A percentile compares a stretch with the other conserved stretches of the same genome.
These are phyloP conservation scores for Zoanthus solanderi DNA, from an alignment of 92 coral and sea anemone genomes.

Conservation along the genomic window DNA sequence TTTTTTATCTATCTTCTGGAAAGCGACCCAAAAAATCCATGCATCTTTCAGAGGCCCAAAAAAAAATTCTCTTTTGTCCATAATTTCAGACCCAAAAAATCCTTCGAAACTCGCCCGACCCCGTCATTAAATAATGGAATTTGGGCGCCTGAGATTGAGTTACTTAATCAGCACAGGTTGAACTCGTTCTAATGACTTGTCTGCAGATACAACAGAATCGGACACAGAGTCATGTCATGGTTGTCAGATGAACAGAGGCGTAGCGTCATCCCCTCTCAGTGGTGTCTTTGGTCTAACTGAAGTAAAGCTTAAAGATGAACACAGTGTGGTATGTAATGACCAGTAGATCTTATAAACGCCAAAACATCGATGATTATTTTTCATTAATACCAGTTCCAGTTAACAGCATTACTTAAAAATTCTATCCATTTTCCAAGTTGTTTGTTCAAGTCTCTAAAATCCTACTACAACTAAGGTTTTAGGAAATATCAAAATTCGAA, in stretches of 20 bases:
- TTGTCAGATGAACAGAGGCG: constrained; percentile 13
- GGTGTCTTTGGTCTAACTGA: constrained; percentile 88
- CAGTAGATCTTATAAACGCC: not conserved
- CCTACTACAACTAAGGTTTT: too few relatives aligned
- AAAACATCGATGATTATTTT: too few relatives aligned
- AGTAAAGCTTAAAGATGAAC: constrained; percentile 52
- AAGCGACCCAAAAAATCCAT: too few relatives aligned
- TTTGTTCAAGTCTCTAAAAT: too few relatives aligned
- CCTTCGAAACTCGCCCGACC: too few relatives aligned
- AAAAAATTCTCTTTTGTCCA: too few relatives aligned
- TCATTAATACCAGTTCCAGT: not conserved
- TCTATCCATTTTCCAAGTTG: too few relatives aligned
- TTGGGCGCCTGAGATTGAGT: not conserved
- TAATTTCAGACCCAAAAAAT: too few relatives aligned
- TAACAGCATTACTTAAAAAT: not conserved
- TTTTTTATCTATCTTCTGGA: too few relatives aligned
- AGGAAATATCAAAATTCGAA: too few relatives aligned
- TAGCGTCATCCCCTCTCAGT: constrained; percentile 36
- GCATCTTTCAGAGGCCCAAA: too few relatives aligned
- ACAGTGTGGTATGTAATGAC: constrained; percentile 41
- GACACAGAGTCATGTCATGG: constrained; percentile 46
- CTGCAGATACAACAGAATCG: constrained; percentile 68
- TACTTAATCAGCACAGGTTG: not conserved
- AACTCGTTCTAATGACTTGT: constrained; percentile 38
- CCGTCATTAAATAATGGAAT: not conserved